Base-by-base conservation (phyloP, 2,888 invertebrate genomes). In the Drosophila villosipedis region DNA sequence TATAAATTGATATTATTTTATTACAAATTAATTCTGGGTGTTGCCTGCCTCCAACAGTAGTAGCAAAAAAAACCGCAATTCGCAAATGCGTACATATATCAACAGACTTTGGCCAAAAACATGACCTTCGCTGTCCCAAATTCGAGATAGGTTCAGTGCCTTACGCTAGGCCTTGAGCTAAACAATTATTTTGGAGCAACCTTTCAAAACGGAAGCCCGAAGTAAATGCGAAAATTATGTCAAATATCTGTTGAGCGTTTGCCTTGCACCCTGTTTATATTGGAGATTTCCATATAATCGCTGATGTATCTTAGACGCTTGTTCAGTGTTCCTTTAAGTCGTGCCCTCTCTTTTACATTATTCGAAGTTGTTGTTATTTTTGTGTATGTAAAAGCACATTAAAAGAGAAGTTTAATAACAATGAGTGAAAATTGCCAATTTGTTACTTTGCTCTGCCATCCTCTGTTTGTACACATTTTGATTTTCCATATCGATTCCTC, bases 201-300 rank as follows among this genome's bases (percentile, higher is more conserved):
- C 53, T 81, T 87, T 87, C 84, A 89, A 89, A 84, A 81, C 73
- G 84, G 82, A 89, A 79, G 64, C 64, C 37, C 69, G 54, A 72
- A 73, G 84, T 57, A 78, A 84, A 83, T 68, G 74, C 43, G 72
- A 72, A 84, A 82, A 82, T 69, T 75, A 73, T 54, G 47, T 63
- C 47, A 57, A 50, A 57, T 68, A 61, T 60, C 35, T 53, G 39
- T 53, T 66, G 25, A 25, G 19, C 28, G 10, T 12, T 16, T 22
- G 30, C n/a, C 22, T 12, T 25, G 25, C 14, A 12, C 9, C 4
- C 14, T n/a, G 14, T 4, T 7, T 10, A 1, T n/a, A 25, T 28
- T n/a, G 25, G 9, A 9, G 16, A 10, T 19, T 14, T 7, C 12
- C 22, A 22, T 22, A 14, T 22, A 43, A 43, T 22, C 22, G 22